phyloP scores from a whole-genome alignment of 2,888 invertebrate genomes.

The Drosophila kuntzei region DNA sequence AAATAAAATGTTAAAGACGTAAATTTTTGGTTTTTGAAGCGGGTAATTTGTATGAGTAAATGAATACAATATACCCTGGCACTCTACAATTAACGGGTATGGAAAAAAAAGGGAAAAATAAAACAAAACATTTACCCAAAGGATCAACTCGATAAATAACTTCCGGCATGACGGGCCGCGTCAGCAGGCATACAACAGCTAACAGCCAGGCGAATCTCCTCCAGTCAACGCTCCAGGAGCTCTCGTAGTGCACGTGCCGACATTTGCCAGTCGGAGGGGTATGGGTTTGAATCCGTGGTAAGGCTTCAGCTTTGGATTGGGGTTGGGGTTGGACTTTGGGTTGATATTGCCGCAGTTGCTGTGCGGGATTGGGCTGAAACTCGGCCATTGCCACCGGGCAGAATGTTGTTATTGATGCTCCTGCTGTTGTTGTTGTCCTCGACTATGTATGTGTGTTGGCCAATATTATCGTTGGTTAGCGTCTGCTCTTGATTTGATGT shows the following conservation, averaged over 20 bases:
- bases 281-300: constrained; percentile 6
- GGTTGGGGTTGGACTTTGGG: constrained; percentile 18
- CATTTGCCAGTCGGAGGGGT: constrained; percentile 47
- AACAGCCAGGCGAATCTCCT: constrained; percentile 76
- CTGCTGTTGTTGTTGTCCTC: constrained; percentile 36
- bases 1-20: not conserved
- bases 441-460: constrained; percentile 25
- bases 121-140: constrained; percentile 83
- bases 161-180: constrained; percentile 83
- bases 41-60: not conserved
- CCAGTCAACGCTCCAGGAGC: constrained; percentile 50
- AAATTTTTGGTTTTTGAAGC: not conserved
- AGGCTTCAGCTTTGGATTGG: constrained; percentile 15
- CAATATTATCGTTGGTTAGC: constrained; percentile 54
- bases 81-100: not conserved
- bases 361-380: constrained; percentile 44
- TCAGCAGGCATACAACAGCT: constrained; percentile 80
- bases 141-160: constrained; percentile 85
- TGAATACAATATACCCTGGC: not conserved
- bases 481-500: constrained; percentile 64
- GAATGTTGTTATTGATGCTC: constrained; percentile 36
- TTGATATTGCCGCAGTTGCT: constrained; percentile 58
- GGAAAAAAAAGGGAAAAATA: constrained; percentile 43
- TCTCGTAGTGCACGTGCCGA: constrained; percentile 68
- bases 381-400: constrained; percentile 60